Percentiles rank a stretch among this genome's conserved stretches.
These are phyloP conservation scores for Thalassarche chlororhynchos DNA, from an alignment of 2,113 vertebrate genomes.

Conservation along the genomic window DNA sequence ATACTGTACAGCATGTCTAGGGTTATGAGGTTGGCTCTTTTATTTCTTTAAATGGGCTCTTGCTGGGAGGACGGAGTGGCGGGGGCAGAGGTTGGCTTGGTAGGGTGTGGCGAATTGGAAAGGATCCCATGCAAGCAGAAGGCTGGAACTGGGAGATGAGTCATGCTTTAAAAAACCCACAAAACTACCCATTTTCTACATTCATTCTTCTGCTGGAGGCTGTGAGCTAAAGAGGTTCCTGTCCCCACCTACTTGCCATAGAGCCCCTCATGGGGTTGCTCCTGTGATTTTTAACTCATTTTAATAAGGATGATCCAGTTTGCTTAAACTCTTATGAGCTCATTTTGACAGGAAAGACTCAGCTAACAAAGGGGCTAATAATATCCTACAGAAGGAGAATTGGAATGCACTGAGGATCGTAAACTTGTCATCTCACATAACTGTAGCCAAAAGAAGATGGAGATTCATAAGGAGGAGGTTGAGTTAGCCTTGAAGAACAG, in stretches of 20 bases:
- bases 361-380: conserved; percentile 31
- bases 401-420: neutral
- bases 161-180: neutral
- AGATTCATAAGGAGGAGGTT: neutral
- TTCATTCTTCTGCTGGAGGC: neutral
- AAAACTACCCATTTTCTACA: neutral
- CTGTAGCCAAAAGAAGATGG: neutral
- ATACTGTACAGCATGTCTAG: neutral
- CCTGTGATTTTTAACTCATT: neutral
- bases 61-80: neutral
- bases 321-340: neutral
- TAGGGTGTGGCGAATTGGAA: neutral
- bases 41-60: neutral
- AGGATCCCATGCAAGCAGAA: neutral
- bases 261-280: neutral
- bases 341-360: conserved; percentile 10
- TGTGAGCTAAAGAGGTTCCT: neutral
- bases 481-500: conserved; percentile 5
- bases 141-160: neutral
- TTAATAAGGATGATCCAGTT: neutral
- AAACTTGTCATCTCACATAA: neutral
- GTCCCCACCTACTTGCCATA: neutral
- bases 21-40: neutral
- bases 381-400: neutral
- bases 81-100: neutral